Percentiles rank a stretch among this genome's conserved stretches.
Conservation (phyloP, 2,113 vertebrate species). For the Promerops cafer region DNA sequence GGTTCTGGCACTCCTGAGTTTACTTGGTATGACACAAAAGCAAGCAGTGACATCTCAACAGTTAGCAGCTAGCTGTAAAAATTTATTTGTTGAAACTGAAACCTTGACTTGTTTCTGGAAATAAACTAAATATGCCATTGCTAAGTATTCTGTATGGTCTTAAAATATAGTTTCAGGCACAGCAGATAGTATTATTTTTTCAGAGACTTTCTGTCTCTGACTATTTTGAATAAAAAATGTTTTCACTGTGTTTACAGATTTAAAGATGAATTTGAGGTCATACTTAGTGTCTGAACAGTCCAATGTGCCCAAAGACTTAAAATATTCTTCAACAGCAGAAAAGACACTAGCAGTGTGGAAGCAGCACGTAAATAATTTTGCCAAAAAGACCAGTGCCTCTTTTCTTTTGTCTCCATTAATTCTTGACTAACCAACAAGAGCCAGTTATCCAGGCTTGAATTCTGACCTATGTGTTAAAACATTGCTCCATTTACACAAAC, state of each 20-base stretch:
- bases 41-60: neutral
- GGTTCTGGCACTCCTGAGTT: neutral
- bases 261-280: neutral
- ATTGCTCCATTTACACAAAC: neutral
- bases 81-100: neutral
- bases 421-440: neutral
- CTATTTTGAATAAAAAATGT: neutral
- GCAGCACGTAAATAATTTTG: neutral
- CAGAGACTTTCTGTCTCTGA: neutral
- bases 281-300: neutral
- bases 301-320: neutral
- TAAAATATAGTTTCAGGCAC: neutral
- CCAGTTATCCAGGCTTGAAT: neutral
- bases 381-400: fast-evolving
- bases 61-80: neutral
- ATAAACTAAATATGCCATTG: neutral
- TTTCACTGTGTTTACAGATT: neutral
- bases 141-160: neutral
- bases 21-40: neutral
- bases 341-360: neutral
- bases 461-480: neutral
- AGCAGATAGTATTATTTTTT: neutral
- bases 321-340: neutral
- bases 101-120: neutral
- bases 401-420: neutral